Evolutionary conservation across 2,113 vertebrate species (phyloP).

Genomic region (Corydoras maculifer): DNA sequence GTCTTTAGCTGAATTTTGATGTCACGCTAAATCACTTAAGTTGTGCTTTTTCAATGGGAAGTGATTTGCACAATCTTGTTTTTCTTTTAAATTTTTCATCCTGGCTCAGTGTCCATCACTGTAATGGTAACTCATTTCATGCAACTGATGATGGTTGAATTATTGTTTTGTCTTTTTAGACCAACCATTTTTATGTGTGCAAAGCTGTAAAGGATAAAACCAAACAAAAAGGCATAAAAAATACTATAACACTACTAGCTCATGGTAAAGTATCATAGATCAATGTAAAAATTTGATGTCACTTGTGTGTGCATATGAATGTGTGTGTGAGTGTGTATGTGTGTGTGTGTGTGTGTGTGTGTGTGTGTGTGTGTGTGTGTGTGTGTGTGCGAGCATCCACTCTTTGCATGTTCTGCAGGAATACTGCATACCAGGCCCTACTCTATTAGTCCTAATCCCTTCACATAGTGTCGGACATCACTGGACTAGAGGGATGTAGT

Average conservation of each 20-base stretch:
- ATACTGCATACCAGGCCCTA: conserved; percentile 41
- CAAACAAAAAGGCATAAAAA: background rate
- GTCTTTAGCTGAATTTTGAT: conserved; percentile 36
- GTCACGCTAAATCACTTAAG: background rate
- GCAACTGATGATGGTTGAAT: background rate
- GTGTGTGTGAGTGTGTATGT: too few species aligned
- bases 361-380: too few species aligned
- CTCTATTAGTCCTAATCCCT: conserved; percentile 58
- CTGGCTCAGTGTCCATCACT: background rate
- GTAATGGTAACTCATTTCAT: background rate
- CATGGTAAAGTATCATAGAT: too few species aligned
- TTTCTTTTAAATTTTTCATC: conserved; percentile 2
- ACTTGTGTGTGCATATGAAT: too few species aligned
- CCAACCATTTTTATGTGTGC: conserved; percentile 16
- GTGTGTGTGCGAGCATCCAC: too few species aligned
- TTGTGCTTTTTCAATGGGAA: conserved; percentile 1
- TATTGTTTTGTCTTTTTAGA: too few species aligned
- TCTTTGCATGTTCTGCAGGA: conserved; percentile 1
- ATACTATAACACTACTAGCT: too few species aligned
- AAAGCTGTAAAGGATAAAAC: conserved; percentile 25
- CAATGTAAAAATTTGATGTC: too few species aligned
- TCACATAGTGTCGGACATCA: conserved; percentile 59
- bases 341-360: too few species aligned
- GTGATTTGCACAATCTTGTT: background rate
- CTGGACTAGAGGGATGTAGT: conserved; percentile 38